A percentile compares a stretch with the other conserved stretches of the same genome.
Conservation (phyloP, 2,113 vertebrate genomes). For the Thamnophis sirtalis region DNA sequence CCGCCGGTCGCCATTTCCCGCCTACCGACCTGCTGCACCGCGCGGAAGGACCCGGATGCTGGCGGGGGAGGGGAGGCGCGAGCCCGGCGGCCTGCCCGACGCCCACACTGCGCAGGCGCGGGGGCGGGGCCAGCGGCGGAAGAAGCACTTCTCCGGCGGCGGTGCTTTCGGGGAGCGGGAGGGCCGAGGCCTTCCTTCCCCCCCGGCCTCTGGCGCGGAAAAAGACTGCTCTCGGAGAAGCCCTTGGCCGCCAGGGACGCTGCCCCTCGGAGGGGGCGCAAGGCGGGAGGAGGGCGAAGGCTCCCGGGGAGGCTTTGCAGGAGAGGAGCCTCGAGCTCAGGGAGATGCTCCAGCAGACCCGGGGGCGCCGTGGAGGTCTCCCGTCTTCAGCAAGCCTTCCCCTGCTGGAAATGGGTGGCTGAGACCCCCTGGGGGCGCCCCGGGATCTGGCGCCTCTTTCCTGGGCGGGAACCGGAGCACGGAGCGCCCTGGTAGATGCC, state of each 20-base stretch:
- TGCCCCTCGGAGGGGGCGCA: too few relatives aligned
- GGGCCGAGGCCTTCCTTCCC: too few relatives aligned
- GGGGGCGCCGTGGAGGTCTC: too few relatives aligned
- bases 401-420: not conserved
- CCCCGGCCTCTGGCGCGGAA: too few relatives aligned
- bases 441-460: not conserved
- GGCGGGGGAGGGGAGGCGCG: slow-evolving; percentile 56
- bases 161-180: not conserved
- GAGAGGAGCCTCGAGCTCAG: not conserved
- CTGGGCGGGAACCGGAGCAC: not conserved
- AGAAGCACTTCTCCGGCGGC: too few relatives aligned
- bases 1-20: slow-evolving; percentile 95
- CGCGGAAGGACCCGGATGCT: slow-evolving; percentile 86
- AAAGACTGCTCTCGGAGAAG: too few relatives aligned
- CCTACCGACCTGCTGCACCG: slow-evolving; percentile 83
- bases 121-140: not conserved
- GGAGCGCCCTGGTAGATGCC: not conserved
- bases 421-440: not conserved
- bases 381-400: too few relatives aligned
- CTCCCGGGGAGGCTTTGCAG: not conserved
- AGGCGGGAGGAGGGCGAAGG: not conserved
- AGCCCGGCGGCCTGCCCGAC: not conserved
- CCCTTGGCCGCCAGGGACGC: too few relatives aligned
- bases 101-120: not conserved
- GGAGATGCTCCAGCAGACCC: not conserved